Evolutionary conservation across 1,140 invertebrate species (phyloP).

Genomic region (Holcopasites calliopsidis): DNA sequence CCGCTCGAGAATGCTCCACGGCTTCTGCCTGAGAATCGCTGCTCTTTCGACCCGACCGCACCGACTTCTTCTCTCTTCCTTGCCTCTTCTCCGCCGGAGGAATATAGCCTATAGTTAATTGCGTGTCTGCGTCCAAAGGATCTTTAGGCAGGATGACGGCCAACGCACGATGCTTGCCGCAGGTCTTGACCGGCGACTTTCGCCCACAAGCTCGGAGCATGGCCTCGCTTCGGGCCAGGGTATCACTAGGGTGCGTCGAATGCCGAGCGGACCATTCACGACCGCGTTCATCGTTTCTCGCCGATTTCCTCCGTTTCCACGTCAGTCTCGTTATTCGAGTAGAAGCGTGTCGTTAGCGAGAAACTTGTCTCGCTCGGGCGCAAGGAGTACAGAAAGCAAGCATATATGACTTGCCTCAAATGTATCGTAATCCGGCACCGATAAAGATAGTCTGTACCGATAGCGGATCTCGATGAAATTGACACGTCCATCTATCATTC

Average conservation of each 20-base stretch:
- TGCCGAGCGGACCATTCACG: too few relatives aligned
- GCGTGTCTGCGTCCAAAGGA: constrained; percentile 74
- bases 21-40: constrained; percentile 50
- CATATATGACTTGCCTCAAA: too few relatives aligned
- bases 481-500: constrained; percentile 72
- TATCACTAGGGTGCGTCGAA: too few relatives aligned
- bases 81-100: constrained; percentile 44
- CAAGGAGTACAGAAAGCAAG: too few relatives aligned
- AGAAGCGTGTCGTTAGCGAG: too few relatives aligned
- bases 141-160: constrained; percentile 71
- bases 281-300: too few relatives aligned
- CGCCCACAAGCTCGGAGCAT: not conserved
- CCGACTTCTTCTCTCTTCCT: constrained; percentile 16
- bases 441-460: constrained; percentile 66
- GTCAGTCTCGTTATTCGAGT: too few relatives aligned
- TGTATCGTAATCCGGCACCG: constrained; percentile 48
- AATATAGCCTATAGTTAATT: constrained; percentile 77
- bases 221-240: too few relatives aligned
- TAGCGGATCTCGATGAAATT: constrained; percentile 66
- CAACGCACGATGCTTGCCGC: constrained; percentile 24
- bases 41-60: constrained; percentile 24
- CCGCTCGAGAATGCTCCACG: constrained; percentile 4
- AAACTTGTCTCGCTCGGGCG: too few relatives aligned
- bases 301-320: too few relatives aligned
- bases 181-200: not conserved